Percentiles rank a stretch among this genome's conserved stretches.
Evolutionary conservation across 1,140 invertebrate species (phyloP).

Genomic region (Hetaerina americana): DNA sequence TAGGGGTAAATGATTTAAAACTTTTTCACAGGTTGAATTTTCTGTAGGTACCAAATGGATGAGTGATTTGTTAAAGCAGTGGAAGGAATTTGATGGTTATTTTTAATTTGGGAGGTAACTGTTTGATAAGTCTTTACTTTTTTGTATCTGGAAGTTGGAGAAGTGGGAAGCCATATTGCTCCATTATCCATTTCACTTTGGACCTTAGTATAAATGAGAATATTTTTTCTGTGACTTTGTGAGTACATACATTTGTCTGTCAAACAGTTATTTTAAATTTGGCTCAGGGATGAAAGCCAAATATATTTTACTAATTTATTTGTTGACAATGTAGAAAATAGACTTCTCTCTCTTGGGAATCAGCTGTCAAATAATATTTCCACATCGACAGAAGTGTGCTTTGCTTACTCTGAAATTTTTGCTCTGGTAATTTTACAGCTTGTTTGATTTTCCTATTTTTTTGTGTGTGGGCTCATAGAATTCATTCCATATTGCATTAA

Average conservation of each 20-base stretch:
- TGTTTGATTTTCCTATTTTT: neutral
- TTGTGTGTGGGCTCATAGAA: neutral
- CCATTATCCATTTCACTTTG: neutral
- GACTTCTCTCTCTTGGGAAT: neutral
- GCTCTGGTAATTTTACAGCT: neutral
- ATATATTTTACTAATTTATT: neutral
- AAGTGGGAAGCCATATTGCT: too few relatives aligned
- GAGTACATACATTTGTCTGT: neutral
- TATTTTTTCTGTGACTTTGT: neutral
- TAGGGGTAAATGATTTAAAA: too few relatives aligned
- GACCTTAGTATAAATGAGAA: neutral
- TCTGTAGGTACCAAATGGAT: too few relatives aligned
- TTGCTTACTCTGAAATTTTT: too few relatives aligned
- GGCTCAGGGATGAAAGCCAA: neutral
- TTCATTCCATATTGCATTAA: neutral
- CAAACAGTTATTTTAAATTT: neutral
- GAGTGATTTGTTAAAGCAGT: too few relatives aligned
- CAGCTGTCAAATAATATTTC: too few relatives aligned
- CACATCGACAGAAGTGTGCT: too few relatives aligned
- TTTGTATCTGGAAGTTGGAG: too few relatives aligned
- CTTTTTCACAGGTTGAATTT: too few relatives aligned
- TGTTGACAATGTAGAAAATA: neutral
- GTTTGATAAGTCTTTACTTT: too few relatives aligned
- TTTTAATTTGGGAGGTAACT: too few relatives aligned
- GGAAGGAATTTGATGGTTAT: too few relatives aligned